These are phyloP conservation scores for Platycheirus albimanus DNA, from an alignment of 2,888 invertebrate genomes.

Conservation along the genomic window DNA sequence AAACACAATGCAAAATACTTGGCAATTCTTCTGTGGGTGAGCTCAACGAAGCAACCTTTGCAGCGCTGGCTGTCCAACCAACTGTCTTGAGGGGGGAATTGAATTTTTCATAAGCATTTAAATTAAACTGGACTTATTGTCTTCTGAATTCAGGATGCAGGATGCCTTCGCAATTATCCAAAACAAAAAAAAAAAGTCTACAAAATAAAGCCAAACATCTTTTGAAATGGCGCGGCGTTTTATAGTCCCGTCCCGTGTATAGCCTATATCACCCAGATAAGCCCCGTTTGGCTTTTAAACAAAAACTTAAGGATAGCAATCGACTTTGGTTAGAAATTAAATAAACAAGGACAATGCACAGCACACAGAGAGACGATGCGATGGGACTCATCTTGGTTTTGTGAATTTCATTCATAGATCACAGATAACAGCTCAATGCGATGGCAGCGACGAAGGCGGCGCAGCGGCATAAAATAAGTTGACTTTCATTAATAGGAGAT, in stretches of 20 bases:
- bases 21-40: slow-evolving; percentile 21
- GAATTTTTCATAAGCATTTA: slow-evolving; percentile 52
- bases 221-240: slow-evolving; percentile 13
- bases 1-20: slow-evolving; percentile 13
- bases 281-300: slow-evolving; percentile 10
- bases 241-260: slow-evolving; percentile 8
- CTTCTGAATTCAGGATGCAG: background rate
- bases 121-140: slow-evolving; percentile 17
- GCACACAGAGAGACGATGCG: background rate
- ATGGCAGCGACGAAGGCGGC: slow-evolving; percentile 33
- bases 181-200: background rate
- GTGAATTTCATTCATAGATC: background rate
- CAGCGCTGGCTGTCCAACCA: too few species aligned
- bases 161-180: background rate
- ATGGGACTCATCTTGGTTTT: slow-evolving; percentile 22
- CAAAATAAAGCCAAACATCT: background rate
- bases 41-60: slow-evolving; percentile 23
- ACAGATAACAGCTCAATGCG: background rate
- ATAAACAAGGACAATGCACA: slow-evolving; percentile 41
- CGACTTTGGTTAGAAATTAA: slow-evolving; percentile 45
- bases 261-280: slow-evolving; percentile 11
- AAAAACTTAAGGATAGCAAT: slow-evolving; percentile 19
- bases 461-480: slow-evolving; percentile 58
- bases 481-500: slow-evolving; percentile 69
- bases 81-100: slow-evolving; percentile 19